Evolutionary conservation across 2,888 invertebrate genomes (phyloP), one percentile per base, ranked within the genome.

Genomic region (Heliconius charithonia): DNA sequence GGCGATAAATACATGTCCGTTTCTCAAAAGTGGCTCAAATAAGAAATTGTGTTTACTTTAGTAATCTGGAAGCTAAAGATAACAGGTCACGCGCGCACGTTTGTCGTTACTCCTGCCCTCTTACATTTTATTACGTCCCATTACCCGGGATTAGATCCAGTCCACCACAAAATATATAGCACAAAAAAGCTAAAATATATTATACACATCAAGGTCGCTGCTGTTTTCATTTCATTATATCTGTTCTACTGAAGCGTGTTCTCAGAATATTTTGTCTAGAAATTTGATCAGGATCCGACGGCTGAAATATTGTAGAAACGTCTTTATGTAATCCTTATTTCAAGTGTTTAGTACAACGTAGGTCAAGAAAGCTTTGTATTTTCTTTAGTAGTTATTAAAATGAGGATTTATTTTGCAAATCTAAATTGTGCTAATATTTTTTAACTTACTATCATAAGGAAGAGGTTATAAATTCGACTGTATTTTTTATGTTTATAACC

Each of bases 111-210:
- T 89, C 81, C 87, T 89, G 87, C 89, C 88, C 93, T 93, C 92
- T 93, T 93, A 93, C 93, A 92, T 93, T 94, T 93, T 93, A 93
- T 93, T 92, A 91, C 90, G 86, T 86, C 89, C 90, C 92, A 92
- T 93, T 93, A 93, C 92, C 91, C 89, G 89, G 89, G 91, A 93
- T 93, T 93, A 93, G 92, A 91, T 89, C 90, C 56, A 32, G 71
- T 75, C 75, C 75, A 75, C 75, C 66, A 74, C 74, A 45, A 66
- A 75, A 75, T 66, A 75, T 74, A 74, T 74, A 63, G 63, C 41
- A 63, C 62, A 63, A 74, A 63, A 74, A 74, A 63, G 74, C 27
- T 63, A 74, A 74, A 72, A 74, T 62, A 41, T 74, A 63, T 45
- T 74, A 63, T 45, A 63, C 74, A 74, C 63, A 74, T 74, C 27